Conservation (phyloP, 1,140 invertebrate species). For the Drosophila guanche region DNA sequence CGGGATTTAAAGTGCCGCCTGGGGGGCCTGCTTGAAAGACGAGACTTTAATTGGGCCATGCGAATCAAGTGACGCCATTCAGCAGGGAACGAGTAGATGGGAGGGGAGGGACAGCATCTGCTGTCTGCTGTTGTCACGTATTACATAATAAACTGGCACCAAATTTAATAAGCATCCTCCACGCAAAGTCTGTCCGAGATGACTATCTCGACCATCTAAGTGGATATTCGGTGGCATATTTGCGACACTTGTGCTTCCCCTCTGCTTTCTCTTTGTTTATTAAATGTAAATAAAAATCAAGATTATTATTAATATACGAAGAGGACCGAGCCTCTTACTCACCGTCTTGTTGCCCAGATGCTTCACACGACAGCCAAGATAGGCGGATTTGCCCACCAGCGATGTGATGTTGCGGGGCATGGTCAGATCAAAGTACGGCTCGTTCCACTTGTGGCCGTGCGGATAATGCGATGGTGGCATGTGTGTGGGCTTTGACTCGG, state of each 20-base stretch:
- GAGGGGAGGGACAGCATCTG: neutral
- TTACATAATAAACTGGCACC: constrained; percentile 77
- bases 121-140: constrained; percentile 60
- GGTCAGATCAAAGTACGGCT: constrained; percentile 93
- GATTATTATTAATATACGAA: constrained; percentile 79
- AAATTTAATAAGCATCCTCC: constrained; percentile 68
- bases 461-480: constrained; percentile 76
- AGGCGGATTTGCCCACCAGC: constrained; percentile 93
- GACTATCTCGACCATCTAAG: constrained; percentile 51
- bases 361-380: constrained; percentile 92
- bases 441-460: constrained; percentile 82
- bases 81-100: constrained; percentile 43
- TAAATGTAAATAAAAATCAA: constrained; percentile 82
- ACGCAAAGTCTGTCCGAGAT: constrained; percentile 28
- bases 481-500: constrained; percentile 79
- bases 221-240: constrained; percentile 67
- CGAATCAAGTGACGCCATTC: constrained; percentile 66
- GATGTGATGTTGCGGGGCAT: constrained; percentile 92
- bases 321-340: constrained; percentile 39
- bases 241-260: constrained; percentile 54
- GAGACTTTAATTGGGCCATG: constrained; percentile 67
- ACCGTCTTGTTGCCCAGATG: constrained; percentile 95
- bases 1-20: neutral
- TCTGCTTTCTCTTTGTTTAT: constrained; percentile 63
- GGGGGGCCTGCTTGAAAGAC: constrained; percentile 17